These are phyloP conservation scores for Lamellibrachia luymesi DNA, from an alignment of 1,140 invertebrate species.

Conservation along the genomic window DNA sequence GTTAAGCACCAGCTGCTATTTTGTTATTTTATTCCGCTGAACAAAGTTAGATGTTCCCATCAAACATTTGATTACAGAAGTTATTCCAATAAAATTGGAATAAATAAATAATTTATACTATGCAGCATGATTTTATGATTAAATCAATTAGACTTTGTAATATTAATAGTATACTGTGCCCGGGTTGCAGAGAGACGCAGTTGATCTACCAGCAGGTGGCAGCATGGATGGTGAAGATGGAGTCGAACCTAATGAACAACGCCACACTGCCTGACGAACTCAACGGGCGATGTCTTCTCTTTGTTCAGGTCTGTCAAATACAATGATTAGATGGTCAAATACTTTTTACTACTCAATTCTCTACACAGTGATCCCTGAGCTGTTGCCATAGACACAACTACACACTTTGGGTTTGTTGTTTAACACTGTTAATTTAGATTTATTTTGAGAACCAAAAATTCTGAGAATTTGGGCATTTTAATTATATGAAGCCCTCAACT, in stretches of 20 bases:
- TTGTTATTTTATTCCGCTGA: not conserved
- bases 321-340: not conserved
- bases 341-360: not conserved
- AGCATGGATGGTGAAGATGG: conserved; percentile 68
- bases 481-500: no score
- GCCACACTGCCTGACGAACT: conserved; percentile 49
- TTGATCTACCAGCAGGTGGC: conserved; percentile 59
- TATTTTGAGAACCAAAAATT: no score
- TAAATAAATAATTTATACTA: not conserved
- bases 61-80: not conserved
- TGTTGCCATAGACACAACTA: no score
- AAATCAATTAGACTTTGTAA: not conserved
- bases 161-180: not conserved
- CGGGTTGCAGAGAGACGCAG: conserved; percentile 59
- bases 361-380: no score
- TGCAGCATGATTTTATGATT: not conserved
- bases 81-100: no score
- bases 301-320: conserved; percentile 39
- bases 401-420: no score
- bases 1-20: not conserved
- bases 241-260: conserved; percentile 40
- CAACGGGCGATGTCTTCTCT: conserved; percentile 43
- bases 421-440: no score
- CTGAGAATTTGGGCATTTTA: no score
- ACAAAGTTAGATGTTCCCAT: not conserved